Conservation (phyloP, 2,797 vertebrate species). For the Anabacerthia variegaticeps region DNA sequence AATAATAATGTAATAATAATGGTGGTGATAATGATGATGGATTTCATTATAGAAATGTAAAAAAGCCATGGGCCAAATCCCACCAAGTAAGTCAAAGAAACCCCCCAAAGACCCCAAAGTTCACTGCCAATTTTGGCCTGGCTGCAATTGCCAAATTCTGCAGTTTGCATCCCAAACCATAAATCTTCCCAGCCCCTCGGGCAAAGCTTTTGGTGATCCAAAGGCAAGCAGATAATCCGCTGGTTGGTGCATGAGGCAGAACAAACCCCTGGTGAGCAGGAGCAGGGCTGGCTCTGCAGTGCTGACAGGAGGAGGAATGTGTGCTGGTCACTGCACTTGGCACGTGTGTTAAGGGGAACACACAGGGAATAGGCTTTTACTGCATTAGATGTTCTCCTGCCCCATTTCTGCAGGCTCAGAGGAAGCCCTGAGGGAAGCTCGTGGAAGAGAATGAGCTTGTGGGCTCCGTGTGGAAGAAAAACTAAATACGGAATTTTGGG, state of each 20-base stretch:
- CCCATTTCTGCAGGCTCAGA: not conserved
- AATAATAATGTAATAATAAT: not conserved
- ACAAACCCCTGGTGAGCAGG: not conserved
- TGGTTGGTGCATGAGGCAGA: not conserved
- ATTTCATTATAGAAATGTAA: conserved; percentile 8
- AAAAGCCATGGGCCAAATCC: not conserved
- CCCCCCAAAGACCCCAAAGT: not conserved
- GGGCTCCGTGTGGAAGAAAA: not conserved
- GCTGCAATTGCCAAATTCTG: not conserved
- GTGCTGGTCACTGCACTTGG: not conserved
- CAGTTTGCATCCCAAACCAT: not conserved
- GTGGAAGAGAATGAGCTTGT: not conserved
- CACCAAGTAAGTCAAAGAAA: not conserved
- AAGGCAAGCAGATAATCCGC: not conserved
- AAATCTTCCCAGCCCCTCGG: not conserved
- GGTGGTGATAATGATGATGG: not conserved
- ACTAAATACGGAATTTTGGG: not conserved
- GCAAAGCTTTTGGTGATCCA: not conserved
- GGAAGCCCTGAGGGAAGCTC: not conserved
- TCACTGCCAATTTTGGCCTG: not conserved
- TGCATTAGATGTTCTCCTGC: not conserved
- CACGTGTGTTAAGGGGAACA: not conserved
- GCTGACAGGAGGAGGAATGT: not conserved
- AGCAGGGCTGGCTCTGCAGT: not conserved
- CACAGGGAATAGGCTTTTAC: not conserved